These are phyloP conservation scores for Micromussa lordhowensis DNA, from an alignment of 92 coral and sea anemone species.

Conservation along the genomic window DNA sequence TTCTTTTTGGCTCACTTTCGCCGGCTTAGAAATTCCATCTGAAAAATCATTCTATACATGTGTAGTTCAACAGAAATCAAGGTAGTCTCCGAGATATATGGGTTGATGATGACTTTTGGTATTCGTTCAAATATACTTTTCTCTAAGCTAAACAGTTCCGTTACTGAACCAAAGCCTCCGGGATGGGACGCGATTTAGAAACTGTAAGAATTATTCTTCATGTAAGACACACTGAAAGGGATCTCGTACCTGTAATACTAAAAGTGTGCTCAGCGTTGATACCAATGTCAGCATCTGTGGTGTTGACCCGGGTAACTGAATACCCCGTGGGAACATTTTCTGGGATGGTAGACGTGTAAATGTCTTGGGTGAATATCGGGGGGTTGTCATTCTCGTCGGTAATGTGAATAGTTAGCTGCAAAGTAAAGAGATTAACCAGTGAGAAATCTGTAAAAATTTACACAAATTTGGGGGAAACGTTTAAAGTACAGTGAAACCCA, in stretches of 20 bases:
- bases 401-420: constrained; percentile 62
- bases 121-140: too few relatives aligned
- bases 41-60: too few relatives aligned
- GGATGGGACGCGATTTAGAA: neutral
- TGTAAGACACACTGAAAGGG: neutral
- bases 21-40: too few relatives aligned
- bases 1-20: too few relatives aligned
- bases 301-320: constrained; percentile 62
- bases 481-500: too few relatives aligned
- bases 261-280: constrained; percentile 59
- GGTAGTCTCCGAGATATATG: too few relatives aligned
- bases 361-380: constrained; percentile 63
- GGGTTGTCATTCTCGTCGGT: constrained; percentile 76
- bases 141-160: neutral
- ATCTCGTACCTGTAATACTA: constrained; percentile 58
- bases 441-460: neutral
- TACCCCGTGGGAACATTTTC: constrained; percentile 60
- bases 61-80: too few relatives aligned
- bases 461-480: too few relatives aligned
- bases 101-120: too few relatives aligned
- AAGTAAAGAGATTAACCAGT: neutral
- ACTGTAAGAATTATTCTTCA: neutral
- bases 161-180: neutral
- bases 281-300: constrained; percentile 72
- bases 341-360: constrained; percentile 71